Conservation (phyloP, 2,113 vertebrate genomes). For the Plectropomus leopardus region DNA sequence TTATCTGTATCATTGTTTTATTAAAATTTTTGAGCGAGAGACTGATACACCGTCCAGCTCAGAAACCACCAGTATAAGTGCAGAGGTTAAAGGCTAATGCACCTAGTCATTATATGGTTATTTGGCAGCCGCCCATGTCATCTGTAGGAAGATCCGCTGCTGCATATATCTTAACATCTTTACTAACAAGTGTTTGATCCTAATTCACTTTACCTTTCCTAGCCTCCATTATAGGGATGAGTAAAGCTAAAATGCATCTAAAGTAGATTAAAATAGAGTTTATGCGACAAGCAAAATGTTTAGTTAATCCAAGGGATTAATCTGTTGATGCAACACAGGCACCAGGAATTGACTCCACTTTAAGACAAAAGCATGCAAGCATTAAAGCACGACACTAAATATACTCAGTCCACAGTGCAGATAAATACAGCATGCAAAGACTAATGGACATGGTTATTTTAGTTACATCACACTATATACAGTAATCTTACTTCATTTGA, state of each 20-base stretch:
- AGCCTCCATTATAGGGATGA: not conserved
- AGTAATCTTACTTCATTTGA: not conserved
- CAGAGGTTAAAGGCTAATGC: no score
- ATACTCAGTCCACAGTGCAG: not conserved
- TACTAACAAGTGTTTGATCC: not conserved
- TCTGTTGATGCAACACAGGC: slow-evolving; percentile 40
- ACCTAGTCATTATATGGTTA: no score
- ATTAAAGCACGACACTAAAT: slow-evolving; percentile 2
- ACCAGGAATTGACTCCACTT: slow-evolving; percentile 1
- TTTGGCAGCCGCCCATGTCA: no score
- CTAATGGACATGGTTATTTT: not conserved
- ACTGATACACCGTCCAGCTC: no score
- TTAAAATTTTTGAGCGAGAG: no score
- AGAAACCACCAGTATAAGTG: no score
- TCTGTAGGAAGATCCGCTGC: no score
- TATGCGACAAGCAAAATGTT: not conserved
- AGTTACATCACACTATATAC: not conserved
- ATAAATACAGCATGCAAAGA: not conserved
- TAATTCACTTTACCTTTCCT: not conserved
- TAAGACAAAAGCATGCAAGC: not conserved
- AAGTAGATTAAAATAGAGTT: slow-evolving; percentile 25
- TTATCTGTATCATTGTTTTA: no score
- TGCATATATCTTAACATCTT: no score
- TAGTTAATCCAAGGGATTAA: slow-evolving; percentile 43
- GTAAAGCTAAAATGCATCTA: slow-evolving; percentile 1